These are phyloP conservation scores for Chaetura pelagica DNA, from an alignment of 2,113 vertebrate genomes.

Conservation along the genomic window DNA sequence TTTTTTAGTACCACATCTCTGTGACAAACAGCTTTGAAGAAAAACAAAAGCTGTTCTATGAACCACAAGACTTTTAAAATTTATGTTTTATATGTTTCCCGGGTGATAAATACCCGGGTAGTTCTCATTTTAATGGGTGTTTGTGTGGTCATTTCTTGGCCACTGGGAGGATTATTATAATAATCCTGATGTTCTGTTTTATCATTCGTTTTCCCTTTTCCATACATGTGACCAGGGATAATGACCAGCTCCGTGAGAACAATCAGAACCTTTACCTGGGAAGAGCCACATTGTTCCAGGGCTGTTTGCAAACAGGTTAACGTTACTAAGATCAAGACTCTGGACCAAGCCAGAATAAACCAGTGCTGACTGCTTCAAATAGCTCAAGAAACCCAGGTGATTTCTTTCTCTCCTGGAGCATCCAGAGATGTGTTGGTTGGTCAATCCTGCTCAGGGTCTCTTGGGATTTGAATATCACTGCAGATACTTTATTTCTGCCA, in stretches of 20 bases:
- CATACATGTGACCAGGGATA: accelerated
- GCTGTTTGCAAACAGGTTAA: neutral
- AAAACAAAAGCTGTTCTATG: neutral
- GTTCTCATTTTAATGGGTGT: neutral
- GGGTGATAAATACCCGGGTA: neutral
- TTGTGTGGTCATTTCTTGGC: neutral
- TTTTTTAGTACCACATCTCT: neutral
- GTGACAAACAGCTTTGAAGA: neutral
- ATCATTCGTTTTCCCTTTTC: accelerated
- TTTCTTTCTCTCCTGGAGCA: neutral
- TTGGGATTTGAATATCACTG: neutral
- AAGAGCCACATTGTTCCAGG: neutral
- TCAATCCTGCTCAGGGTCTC: accelerated
- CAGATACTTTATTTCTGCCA: neutral
- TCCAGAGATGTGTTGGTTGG: neutral
- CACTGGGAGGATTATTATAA: neutral
- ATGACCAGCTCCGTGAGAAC: neutral
- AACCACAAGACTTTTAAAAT: neutral
- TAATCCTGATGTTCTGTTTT: neutral
- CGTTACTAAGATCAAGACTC: neutral
- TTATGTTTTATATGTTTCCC: neutral
- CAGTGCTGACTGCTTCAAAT: neutral
- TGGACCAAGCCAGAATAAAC: neutral
- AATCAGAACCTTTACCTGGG: no score
- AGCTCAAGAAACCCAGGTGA: neutral